These are phyloP conservation scores for Cherax quadricarinatus DNA, from an alignment of 1,140 invertebrate species.

Conservation along the genomic window DNA sequence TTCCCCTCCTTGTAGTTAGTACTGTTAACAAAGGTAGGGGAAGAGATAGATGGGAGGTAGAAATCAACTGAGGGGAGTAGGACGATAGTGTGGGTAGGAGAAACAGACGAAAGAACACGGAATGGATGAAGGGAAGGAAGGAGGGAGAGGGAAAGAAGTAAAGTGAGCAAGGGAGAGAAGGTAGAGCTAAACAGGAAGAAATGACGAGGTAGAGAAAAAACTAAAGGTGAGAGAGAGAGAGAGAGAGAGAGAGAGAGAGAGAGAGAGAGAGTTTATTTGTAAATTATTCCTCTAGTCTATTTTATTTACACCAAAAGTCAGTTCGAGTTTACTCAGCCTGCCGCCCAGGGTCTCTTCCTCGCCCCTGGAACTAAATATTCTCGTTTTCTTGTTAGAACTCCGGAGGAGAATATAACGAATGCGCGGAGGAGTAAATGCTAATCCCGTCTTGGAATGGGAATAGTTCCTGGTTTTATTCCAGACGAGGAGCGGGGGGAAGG, in stretches of 20 bases:
- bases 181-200: too few species aligned
- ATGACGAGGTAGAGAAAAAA: too few species aligned
- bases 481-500: neutral
- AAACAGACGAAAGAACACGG: neutral
- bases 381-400: neutral
- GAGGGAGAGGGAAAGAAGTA: neutral
- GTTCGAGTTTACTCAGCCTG: neutral
- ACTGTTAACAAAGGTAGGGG: too few species aligned
- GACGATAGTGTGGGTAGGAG: neutral
- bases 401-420: neutral
- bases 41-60: neutral
- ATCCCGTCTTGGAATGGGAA: neutral
- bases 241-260: conserved; percentile 13
- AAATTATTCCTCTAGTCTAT: conserved; percentile 47
- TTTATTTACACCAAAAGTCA: conserved; percentile 45
- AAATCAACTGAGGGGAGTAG: neutral
- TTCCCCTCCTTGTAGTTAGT: too few species aligned
- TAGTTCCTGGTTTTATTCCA: neutral
- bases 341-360: neutral
- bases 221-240: neutral
- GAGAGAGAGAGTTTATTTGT: neutral
- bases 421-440: neutral
- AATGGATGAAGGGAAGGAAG: too few species aligned
- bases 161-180: neutral
- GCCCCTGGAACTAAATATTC: neutral